phyloP scores from a whole-genome alignment of 2,113 vertebrate genomes.

The Maccullochella peelii region DNA sequence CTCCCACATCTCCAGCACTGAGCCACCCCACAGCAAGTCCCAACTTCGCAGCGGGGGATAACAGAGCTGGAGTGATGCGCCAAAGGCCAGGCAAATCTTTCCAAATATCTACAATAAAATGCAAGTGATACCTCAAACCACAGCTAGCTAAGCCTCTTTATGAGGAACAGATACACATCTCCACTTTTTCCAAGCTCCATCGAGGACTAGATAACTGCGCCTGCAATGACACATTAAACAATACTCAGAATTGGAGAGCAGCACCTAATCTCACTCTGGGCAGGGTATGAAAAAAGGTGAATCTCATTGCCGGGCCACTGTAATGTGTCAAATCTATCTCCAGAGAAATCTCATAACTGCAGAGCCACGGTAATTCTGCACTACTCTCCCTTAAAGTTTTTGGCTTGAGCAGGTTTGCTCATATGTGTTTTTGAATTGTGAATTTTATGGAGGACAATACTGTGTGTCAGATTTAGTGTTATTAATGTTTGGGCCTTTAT shows the following conservation, averaged over 20 bases:
- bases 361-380: not conserved
- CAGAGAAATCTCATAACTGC: slow-evolving; percentile 53
- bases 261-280: slow-evolving; percentile 50
- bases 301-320: slow-evolving; percentile 21
- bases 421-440: slow-evolving; percentile 19
- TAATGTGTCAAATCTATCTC: slow-evolving; percentile 53
- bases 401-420: slow-evolving; percentile 6
- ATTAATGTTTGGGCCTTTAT: slow-evolving; percentile 38
- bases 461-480: slow-evolving; percentile 21
- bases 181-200: slow-evolving; percentile 5
- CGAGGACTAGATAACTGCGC: slow-evolving; percentile 34
- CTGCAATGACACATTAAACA: slow-evolving; percentile 70
- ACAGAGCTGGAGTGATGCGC: not conserved
- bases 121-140: slow-evolving; percentile 36
- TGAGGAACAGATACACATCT: slow-evolving; percentile 50
- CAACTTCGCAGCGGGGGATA: slow-evolving; percentile 1
- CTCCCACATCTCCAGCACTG: slow-evolving; percentile 33
- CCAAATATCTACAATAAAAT: slow-evolving; percentile 30
- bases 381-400: not conserved
- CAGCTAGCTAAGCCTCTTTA: slow-evolving; percentile 3
- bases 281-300: slow-evolving; percentile 25
- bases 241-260: slow-evolving; percentile 56
- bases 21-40: slow-evolving; percentile 3
- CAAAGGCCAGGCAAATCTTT: slow-evolving; percentile 29
- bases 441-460: slow-evolving; percentile 11